phyloP scores from a whole-genome alignment of 1,140 invertebrate species.

The Brachionus sp. region DNA sequence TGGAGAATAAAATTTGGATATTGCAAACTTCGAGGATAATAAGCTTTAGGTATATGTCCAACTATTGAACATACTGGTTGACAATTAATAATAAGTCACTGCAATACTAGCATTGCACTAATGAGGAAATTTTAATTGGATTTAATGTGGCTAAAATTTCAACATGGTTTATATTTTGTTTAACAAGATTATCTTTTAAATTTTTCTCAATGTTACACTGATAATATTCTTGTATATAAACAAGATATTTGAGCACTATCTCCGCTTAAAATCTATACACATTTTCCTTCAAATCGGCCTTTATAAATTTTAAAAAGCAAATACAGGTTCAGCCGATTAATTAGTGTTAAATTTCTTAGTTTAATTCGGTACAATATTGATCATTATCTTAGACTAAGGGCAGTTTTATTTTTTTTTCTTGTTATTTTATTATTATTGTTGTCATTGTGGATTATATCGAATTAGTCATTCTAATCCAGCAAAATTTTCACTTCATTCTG shows the following conservation, averaged over 20 bases:
- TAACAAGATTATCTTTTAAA: constrained; percentile 7
- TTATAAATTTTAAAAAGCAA: neutral
- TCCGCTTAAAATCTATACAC: neutral
- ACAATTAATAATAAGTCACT: neutral
- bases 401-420: too few species aligned
- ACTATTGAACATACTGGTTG: neutral
- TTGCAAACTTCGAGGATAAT: neutral
- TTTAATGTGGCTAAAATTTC: neutral
- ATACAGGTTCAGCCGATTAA: neutral
- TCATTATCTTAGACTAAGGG: neutral
- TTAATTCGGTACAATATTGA: constrained; percentile 19
- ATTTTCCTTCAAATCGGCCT: neutral
- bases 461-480: constrained; percentile 26
- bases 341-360: constrained; percentile 14
- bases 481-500: neutral
- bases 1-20: neutral
- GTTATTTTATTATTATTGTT: too few species aligned
- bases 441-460: neutral
- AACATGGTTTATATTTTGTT: neutral
- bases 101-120: neutral
- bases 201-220: constrained; percentile 35
- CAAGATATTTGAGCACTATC: neutral
- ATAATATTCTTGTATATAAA: constrained; percentile 7
- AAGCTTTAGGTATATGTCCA: neutral
- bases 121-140: neutral